These are phyloP conservation scores for Oreochromis grahami DNA, from an alignment of 2,797 vertebrate species.

Conservation along the genomic window DNA sequence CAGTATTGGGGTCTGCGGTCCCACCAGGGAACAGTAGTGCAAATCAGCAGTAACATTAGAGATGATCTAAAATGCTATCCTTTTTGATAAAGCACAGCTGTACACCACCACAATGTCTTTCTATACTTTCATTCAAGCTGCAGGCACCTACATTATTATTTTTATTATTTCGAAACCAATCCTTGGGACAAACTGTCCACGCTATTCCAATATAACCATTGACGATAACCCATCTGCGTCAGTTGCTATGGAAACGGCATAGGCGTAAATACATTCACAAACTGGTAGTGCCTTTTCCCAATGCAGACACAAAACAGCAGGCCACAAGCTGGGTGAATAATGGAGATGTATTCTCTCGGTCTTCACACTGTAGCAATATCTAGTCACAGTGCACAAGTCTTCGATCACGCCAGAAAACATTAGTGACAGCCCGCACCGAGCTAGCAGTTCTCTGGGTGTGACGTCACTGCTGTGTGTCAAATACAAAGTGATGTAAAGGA, in stretches of 20 bases:
- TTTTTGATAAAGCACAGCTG: conserved; percentile 2
- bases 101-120: conserved; percentile 12
- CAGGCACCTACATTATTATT: neutral
- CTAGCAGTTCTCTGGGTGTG: conserved; percentile 3
- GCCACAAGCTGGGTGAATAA: conserved; percentile 44
- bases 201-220: conserved; percentile 31
- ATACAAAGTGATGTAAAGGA: conserved; percentile 2
- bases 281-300: conserved; percentile 1
- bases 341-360: conserved; percentile 51
- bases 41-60: conserved; percentile 58
- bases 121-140: conserved; percentile 14
- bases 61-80: conserved; percentile 32
- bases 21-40: conserved; percentile 53
- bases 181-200: conserved; percentile 8
- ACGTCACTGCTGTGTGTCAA: conserved; percentile 26
- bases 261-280: conserved; percentile 10
- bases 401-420: conserved; percentile 54
- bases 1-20: conserved; percentile 36
- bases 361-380: conserved; percentile 57
- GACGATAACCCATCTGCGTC: conserved; percentile 38
- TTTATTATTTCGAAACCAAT: conserved; percentile 31
- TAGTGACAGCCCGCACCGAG: conserved; percentile 31
- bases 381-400: conserved; percentile 45
- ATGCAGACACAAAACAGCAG: conserved; percentile 20
- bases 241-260: conserved; percentile 31